Percentiles rank a stretch among this genome's conserved stretches.
phyloP scores from a whole-genome alignment of 2,797 vertebrate species.

The Tinamus major region DNA sequence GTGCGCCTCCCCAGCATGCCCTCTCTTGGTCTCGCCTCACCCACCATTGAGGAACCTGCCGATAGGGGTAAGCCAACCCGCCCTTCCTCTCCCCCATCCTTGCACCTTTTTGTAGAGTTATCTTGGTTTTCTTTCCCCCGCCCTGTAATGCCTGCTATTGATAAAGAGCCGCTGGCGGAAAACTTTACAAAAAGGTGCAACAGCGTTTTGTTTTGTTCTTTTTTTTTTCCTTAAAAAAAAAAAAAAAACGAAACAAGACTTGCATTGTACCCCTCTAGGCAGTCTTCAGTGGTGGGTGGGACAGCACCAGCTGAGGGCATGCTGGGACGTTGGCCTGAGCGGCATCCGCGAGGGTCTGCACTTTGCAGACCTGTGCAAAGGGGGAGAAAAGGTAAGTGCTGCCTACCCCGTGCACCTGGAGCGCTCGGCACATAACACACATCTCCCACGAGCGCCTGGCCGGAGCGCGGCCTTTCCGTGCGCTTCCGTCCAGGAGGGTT shows the following conservation, averaged over 20 bases:
- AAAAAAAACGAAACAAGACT: slow-evolving; percentile 46
- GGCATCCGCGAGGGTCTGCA: slow-evolving; percentile 63
- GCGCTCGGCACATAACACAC: slow-evolving; percentile 49
- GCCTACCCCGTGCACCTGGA: slow-evolving; percentile 63
- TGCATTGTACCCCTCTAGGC: slow-evolving; percentile 69
- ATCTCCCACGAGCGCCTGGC: slow-evolving; percentile 55
- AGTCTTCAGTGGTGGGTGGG: slow-evolving; percentile 76
- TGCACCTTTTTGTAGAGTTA: slow-evolving; percentile 70
- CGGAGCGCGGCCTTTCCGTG: slow-evolving; percentile 41
- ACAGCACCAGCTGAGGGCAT: slow-evolving; percentile 75
- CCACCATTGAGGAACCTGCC: slow-evolving; percentile 81
- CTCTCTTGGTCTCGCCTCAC: slow-evolving; percentile 75
- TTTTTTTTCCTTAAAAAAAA: neutral
- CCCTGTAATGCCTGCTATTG: neutral
- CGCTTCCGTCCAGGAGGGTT: neutral
- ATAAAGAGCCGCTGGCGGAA: slow-evolving; percentile 51
- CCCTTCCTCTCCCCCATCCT: slow-evolving; percentile 6
- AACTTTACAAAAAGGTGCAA: slow-evolving; percentile 64
- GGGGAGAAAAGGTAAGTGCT: slow-evolving; percentile 64
- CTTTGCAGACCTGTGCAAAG: slow-evolving; percentile 72
- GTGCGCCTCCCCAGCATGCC: slow-evolving; percentile 76
- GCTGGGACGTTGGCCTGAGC: slow-evolving; percentile 72
- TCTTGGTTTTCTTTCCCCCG: neutral
- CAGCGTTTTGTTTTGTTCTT: neutral
- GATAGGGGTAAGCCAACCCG: slow-evolving; percentile 75